These are phyloP conservation scores for Coregonus ussuriensis DNA, from an alignment of 2,797 vertebrate genomes.

Conservation along the genomic window DNA sequence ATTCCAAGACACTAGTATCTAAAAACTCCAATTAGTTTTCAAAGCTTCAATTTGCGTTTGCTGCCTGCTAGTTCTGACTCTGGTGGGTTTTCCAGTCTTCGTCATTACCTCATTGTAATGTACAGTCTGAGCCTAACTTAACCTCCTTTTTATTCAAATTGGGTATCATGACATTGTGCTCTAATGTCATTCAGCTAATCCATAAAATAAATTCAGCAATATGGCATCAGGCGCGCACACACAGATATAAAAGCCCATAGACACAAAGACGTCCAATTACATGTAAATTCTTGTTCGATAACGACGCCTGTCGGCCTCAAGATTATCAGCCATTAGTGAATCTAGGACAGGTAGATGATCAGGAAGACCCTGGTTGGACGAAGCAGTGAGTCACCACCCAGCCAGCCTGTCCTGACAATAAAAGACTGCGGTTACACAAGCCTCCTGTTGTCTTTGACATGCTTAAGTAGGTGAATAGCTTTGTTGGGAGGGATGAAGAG, in stretches of 20 bases:
- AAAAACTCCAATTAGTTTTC: no score
- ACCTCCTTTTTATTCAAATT: no score
- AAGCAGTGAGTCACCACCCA: neutral
- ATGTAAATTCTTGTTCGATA: neutral
- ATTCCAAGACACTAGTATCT: no score
- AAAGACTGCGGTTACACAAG: neutral
- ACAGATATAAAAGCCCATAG: neutral
- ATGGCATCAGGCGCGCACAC: neutral
- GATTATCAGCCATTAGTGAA: neutral
- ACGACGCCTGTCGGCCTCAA: neutral
- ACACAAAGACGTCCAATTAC: constrained; percentile 1
- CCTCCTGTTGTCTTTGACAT: neutral
- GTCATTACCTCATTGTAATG: no score
- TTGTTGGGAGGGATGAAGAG: neutral
- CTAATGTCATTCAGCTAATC: neutral
- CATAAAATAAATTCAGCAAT: no score
- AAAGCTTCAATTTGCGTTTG: no score
- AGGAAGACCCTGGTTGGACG: neutral
- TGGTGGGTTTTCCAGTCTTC: no score
- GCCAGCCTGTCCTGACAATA: neutral
- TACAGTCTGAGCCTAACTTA: no score
- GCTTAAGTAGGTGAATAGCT: neutral
- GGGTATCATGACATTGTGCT: neutral
- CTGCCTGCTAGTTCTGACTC: no score
- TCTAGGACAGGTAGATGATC: neutral